A percentile compares a stretch with the other conserved stretches of the same genome.
phyloP scores from a whole-genome alignment of 2,797 vertebrate genomes.

The Phrynocephalus vlangalii region DNA sequence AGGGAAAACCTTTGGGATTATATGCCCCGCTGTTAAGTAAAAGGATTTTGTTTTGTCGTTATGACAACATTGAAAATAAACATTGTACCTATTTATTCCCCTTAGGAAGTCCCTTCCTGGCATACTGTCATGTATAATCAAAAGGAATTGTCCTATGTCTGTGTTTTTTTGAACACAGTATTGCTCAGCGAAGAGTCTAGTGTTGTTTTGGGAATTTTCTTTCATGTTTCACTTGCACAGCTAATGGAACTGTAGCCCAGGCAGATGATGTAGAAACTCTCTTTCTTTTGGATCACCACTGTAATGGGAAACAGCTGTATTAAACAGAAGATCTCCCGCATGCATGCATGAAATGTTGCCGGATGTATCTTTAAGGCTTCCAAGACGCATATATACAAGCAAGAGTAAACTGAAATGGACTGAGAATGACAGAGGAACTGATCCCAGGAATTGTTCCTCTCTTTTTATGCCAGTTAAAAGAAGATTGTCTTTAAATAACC shows the following conservation, averaged over 20 bases:
- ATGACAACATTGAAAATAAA: slow-evolving; percentile 31
- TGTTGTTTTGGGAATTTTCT: neutral
- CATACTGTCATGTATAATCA: neutral
- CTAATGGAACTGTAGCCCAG: slow-evolving; percentile 11
- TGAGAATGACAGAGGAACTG: neutral
- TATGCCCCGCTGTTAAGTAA: neutral
- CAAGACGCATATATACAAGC: neutral
- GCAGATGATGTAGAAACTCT: slow-evolving; percentile 11
- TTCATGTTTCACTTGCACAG: slow-evolving; percentile 13
- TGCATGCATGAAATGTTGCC: neutral
- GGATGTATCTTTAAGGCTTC: neutral
- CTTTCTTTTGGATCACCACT: neutral
- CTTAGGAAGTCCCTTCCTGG: slow-evolving; percentile 26
- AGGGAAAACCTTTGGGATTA: slow-evolving; percentile 2
- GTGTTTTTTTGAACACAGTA: slow-evolving; percentile 32
- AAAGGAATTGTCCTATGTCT: neutral
- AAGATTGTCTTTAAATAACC: neutral
- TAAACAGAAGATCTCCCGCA: neutral
- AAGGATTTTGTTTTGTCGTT: slow-evolving; percentile 16
- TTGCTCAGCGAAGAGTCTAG: neutral
- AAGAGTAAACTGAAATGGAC: neutral
- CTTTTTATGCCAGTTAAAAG: neutral
- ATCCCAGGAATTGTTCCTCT: neutral
- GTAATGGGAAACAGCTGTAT: neutral
- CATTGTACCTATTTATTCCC: neutral